These are phyloP conservation scores for Fistularia commersonii DNA, from an alignment of 2,797 vertebrate genomes.

Conservation along the genomic window DNA sequence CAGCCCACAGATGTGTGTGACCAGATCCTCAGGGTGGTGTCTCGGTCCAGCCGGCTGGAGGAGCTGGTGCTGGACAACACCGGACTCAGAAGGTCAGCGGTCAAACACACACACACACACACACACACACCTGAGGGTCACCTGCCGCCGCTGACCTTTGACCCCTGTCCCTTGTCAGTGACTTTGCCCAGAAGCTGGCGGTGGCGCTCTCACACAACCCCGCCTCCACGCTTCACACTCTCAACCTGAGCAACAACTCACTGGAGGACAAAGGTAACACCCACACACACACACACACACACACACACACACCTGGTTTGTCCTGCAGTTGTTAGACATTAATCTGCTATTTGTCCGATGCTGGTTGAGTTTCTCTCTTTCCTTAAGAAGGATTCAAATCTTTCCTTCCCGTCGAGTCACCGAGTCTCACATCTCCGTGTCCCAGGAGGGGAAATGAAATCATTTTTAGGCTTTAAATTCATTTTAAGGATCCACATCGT, in stretches of 20 bases:
- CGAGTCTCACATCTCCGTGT: too few species aligned
- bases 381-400: too few species aligned
- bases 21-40: constrained; percentile 86
- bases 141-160: not conserved
- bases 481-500: too few species aligned
- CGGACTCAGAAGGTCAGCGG: constrained; percentile 86
- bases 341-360: too few species aligned
- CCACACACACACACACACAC: constrained; percentile 14
- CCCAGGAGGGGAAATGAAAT: too few species aligned
- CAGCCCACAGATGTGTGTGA: constrained; percentile 91
- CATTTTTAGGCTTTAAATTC: too few species aligned
- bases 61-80: constrained; percentile 91
- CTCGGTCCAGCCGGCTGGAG: constrained; percentile 85
- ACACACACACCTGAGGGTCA: too few species aligned
- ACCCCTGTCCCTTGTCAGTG: constrained; percentile 62
- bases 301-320: not conserved
- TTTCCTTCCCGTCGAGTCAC: too few species aligned
- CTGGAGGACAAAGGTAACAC: constrained; percentile 91
- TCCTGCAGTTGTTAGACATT: not conserved
- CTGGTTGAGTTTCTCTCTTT: too few species aligned
- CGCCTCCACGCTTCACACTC: constrained; percentile 85
- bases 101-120: not conserved
- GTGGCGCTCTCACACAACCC: constrained; percentile 85
- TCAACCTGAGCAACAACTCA: constrained; percentile 90
- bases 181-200: constrained; percentile 91